Base-by-base conservation (phyloP, 2,797 vertebrate species). In the Pygocentrus nattereri region DNA sequence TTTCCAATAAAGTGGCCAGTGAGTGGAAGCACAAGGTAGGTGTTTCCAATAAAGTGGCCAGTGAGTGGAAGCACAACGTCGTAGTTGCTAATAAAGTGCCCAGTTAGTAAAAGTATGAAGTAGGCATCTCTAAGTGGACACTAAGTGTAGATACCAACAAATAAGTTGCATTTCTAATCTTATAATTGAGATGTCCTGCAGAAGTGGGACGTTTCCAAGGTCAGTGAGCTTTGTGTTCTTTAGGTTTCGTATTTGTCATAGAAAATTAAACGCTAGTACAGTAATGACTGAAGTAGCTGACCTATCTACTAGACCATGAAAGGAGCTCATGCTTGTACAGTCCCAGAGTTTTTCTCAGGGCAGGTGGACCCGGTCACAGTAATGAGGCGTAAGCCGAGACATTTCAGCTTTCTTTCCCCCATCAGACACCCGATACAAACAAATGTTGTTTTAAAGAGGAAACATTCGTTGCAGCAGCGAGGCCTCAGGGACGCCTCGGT, bases 391-490 rank as follows among this genome's bases (percentile, higher is more conserved):
- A 77, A 83, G 59, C 38, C 13, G 76, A 85, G 68, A 82, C 79
- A 18, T 49, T 73, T 64, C 47, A 64, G 59, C 59, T 41, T 81
- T 79, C 73, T 23, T 78, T 31, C 44, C 59, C 52, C 56, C 30
- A 76, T 30, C 47, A 70, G 84, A 84, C 82, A 86, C 74, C 71
- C 41, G 80, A 85, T 87, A 82, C 77, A 82, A 87, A 87, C 86
- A 82, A 84, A 71, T 77, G 69, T 72, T 74, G 30, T 78, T 85
- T 84, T 85, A 80, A 77, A 79, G 76, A 82, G 86, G 86, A 85
- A 84, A 80, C 77, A 70, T 82, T 79, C 49, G 34, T 70, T 72
- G 68, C 76, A 71, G 69, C 67, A 87, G 77, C 49, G 72, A 67
- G 73, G 75, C 76, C 80, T 77, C 50, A 64, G 79, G 76, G 76